Evolutionary conservation across 2,888 invertebrate genomes (phyloP).

Genomic region (Leptopterna dolabrata): DNA sequence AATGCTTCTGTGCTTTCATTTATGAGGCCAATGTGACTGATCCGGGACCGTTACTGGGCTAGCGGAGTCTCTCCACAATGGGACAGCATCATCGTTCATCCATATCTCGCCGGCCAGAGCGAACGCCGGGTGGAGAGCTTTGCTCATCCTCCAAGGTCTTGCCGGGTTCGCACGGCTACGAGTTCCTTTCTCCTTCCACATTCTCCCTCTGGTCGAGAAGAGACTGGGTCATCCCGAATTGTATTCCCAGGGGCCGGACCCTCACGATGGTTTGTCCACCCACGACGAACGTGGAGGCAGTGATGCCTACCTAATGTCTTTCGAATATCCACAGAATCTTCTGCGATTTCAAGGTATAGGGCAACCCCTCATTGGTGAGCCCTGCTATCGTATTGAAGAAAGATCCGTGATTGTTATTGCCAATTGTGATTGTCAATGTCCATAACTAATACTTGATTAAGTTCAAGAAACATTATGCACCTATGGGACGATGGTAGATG

Average conservation of each 20-base stretch:
- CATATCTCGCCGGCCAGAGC: not conserved
- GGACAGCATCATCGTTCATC: constrained; percentile 37
- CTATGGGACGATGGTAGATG: too few species aligned
- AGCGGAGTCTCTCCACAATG: constrained; percentile 19
- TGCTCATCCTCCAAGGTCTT: not conserved
- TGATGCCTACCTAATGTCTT: not conserved
- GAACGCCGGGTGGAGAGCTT: not conserved
- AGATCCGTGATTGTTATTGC: not conserved
- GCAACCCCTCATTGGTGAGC: not conserved
- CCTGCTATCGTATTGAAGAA: not conserved
- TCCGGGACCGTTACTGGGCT: not conserved
- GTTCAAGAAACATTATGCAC: too few species aligned
- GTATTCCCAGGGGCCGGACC: not conserved
- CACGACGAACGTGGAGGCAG: not conserved
- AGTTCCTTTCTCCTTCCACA: not conserved
- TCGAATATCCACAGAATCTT: not conserved
- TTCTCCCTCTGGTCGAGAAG: not conserved
- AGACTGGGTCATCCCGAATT: not conserved
- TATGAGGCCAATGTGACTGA: constrained; percentile 23
- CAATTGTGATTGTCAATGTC: too few species aligned
- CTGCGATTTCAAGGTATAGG: not conserved
- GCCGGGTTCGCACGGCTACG: not conserved
- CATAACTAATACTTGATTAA: too few species aligned
- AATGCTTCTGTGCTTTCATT: constrained; percentile 18
- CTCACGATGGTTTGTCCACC: not conserved